These are phyloP conservation scores for Hemibagrus guttatus DNA, from an alignment of 2,797 vertebrate genomes.

Conservation along the genomic window DNA sequence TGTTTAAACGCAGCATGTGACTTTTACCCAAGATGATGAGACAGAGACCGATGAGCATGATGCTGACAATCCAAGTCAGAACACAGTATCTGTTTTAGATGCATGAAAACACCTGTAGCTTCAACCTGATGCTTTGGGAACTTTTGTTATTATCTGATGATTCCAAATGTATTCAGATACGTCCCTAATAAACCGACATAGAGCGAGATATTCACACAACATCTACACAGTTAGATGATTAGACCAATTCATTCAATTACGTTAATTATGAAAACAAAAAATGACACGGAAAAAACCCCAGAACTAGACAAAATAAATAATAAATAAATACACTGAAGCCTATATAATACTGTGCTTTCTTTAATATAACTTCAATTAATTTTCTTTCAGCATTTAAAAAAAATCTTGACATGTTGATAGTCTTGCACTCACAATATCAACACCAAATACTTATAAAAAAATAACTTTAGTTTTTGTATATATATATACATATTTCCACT, in stretches of 20 bases:
- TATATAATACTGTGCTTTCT: not conserved
- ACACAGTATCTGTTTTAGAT: not conserved
- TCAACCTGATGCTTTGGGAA: not conserved
- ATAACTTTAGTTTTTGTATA: not conserved
- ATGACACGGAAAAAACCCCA: not conserved
- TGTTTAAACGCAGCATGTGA: not conserved
- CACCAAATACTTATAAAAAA: not conserved
- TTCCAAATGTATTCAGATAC: not conserved
- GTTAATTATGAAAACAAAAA: not conserved
- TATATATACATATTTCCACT: no score
- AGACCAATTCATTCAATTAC: not conserved
- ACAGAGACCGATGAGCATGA: not conserved
- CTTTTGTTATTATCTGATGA: not conserved
- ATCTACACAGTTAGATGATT: no score
- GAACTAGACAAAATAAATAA: not conserved
- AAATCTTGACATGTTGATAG: not conserved
- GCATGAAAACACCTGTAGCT: not conserved
- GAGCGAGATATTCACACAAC: not conserved
- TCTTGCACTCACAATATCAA: not conserved
- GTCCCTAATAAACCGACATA: not conserved
- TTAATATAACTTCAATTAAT: not conserved
- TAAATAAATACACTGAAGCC: not conserved
- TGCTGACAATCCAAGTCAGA: not conserved
- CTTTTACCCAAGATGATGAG: not conserved
- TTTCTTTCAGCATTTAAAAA: constrained; percentile 1